These are phyloP conservation scores for Caenorhabditis macrosperma DNA, from an alignment of 2,888 invertebrate species.

Conservation along the genomic window DNA sequence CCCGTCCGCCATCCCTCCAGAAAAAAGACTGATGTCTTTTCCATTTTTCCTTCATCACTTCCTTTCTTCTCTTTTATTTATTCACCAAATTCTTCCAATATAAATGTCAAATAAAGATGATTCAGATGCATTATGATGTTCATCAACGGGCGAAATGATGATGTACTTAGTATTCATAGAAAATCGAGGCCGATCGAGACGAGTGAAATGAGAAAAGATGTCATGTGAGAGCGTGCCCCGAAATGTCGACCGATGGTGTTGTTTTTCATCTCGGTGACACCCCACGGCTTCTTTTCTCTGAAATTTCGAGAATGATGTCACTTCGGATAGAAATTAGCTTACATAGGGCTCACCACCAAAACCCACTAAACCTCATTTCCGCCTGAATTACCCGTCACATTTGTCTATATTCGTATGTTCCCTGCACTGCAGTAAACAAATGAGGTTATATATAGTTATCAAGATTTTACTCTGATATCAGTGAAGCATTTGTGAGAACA, in stretches of 20 bases:
- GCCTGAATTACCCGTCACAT: not conserved
- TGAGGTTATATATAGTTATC: too few relatives aligned
- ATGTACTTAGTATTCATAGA: slow-evolving; percentile 10
- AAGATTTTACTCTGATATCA: too few relatives aligned
- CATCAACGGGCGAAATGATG: not conserved
- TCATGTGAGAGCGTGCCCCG: slow-evolving; percentile 1
- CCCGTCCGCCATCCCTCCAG: not conserved
- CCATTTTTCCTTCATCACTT: not conserved
- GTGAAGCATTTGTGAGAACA: too few relatives aligned
- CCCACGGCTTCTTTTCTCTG: not conserved
- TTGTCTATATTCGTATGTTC: too few relatives aligned
- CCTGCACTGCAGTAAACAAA: too few relatives aligned
- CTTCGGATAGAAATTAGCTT: not conserved
- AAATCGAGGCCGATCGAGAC: not conserved
- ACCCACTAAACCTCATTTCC: not conserved
- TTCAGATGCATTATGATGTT: not conserved
- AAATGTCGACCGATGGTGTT: too few relatives aligned
- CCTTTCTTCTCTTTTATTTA: not conserved
- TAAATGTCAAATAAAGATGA: not conserved
- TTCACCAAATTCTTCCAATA: too few relatives aligned
- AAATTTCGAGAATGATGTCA: not conserved
- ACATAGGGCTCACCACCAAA: too few relatives aligned
- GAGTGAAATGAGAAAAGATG: not conserved
- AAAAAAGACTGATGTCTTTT: not conserved
- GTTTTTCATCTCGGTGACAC: not conserved